Percentiles rank a stretch among this genome's conserved stretches.
Evolutionary conservation across 2,113 vertebrate species (phyloP).

Genomic region (Oncorhynchus keta): DNA sequence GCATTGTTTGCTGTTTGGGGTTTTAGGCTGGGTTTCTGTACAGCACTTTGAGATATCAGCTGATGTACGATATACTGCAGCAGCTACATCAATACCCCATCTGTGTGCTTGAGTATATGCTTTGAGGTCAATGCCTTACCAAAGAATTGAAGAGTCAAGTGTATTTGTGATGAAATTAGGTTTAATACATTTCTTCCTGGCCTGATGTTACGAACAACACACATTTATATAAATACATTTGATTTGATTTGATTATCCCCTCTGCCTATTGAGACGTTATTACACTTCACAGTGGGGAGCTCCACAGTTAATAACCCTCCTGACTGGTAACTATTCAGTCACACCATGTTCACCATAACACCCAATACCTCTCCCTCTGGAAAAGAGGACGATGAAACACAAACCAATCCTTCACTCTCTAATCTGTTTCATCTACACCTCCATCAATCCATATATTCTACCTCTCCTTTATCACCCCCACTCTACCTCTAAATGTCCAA

Average conservation of each 20-base stretch:
- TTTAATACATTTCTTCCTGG: neutral
- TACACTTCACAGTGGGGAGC: no score
- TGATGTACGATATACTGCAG: no score
- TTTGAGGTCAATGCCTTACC: neutral
- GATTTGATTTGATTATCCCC: no score
- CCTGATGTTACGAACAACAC: neutral
- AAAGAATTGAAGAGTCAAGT: neutral
- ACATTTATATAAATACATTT: no score
- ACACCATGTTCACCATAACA: neutral
- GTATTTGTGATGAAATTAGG: no score
- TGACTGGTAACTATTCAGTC: neutral
- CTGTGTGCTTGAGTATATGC: neutral
- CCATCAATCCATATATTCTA: constrained; percentile 3
- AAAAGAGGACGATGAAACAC: constrained; percentile 27
- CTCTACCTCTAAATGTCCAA: neutral
- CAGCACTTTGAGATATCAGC: no score
- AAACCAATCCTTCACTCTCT: constrained; percentile 35
- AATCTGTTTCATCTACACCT: constrained; percentile 53
- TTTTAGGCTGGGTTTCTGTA: no score
- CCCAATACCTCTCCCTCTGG: neutral
- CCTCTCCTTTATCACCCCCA: neutral
- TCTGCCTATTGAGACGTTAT: no score
- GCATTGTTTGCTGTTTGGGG: no score
- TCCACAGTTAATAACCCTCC: neutral
- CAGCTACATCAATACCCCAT: neutral